Percentiles rank a stretch among this genome's conserved stretches.
Conservation (phyloP, 2,888 invertebrate species). For the Prenolepis imparis region DNA sequence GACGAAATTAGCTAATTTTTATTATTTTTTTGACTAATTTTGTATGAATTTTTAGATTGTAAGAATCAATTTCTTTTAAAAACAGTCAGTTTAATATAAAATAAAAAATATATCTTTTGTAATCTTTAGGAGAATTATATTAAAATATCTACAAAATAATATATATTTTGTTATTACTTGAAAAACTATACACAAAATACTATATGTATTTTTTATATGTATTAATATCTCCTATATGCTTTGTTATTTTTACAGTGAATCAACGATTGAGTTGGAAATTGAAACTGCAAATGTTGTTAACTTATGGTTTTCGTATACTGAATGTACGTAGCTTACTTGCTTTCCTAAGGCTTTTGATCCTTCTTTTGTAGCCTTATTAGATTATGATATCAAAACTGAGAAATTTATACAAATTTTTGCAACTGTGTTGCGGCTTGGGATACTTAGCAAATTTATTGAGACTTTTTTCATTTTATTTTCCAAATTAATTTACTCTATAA, state of each 20-base stretch:
- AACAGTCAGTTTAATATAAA: not conserved
- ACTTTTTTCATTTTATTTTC: not conserved
- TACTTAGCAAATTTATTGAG: not conserved
- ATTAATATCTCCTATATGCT: not conserved
- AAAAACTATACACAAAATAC: not conserved
- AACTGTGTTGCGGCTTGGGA: not conserved
- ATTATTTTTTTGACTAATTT: not conserved
- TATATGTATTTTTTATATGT: not conserved
- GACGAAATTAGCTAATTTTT: not conserved
- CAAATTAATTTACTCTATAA: too few relatives aligned
- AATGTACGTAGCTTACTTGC: constrained; percentile 77
- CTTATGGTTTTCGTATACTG: constrained; percentile 75
- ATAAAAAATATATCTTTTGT: not conserved
- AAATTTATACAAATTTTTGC: not conserved
- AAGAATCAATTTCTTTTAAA: not conserved
- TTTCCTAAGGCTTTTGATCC: not conserved
- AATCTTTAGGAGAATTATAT: not conserved
- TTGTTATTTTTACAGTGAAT: constrained; percentile 68
- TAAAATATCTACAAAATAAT: not conserved
- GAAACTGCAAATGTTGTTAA: constrained; percentile 70
- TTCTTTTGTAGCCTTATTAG: not conserved
- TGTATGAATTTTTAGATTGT: not conserved
- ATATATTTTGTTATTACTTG: not conserved
- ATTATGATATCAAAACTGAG: not conserved
- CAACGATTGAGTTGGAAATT: constrained; percentile 67